phyloP scores from a whole-genome alignment of 2,888 invertebrate genomes.

The Drosophila atroscutellata region DNA sequence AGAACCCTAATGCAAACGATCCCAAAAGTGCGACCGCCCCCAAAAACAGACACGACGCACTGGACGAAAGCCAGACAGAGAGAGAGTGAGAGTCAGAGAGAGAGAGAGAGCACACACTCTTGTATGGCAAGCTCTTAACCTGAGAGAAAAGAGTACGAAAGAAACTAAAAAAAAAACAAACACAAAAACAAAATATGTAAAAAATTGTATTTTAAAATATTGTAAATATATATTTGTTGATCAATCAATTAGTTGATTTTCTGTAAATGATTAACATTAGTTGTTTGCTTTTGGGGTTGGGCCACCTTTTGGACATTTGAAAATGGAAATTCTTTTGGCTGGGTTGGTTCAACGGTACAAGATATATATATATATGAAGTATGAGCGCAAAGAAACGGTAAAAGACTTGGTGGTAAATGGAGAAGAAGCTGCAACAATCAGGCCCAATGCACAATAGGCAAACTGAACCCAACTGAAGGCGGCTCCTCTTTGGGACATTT shows the following conservation, averaged over 20 bases:
- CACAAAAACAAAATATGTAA: slow-evolving; percentile 38
- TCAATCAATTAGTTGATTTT: slow-evolving; percentile 47
- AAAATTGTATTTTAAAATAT: slow-evolving; percentile 45
- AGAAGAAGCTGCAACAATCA: slow-evolving; percentile 28
- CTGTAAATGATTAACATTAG: slow-evolving; percentile 59
- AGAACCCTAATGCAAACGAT: slow-evolving; percentile 28
- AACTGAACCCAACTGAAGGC: slow-evolving; percentile 30
- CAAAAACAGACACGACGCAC: slow-evolving; percentile 46
- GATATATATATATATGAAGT: slow-evolving; percentile 10
- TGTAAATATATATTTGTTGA: slow-evolving; percentile 44
- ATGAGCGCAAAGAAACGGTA: slow-evolving; percentile 55
- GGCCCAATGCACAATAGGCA: slow-evolving; percentile 13
- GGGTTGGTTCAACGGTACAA: slow-evolving; percentile 50
- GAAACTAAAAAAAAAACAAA: slow-evolving; percentile 67
- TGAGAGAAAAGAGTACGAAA: slow-evolving; percentile 77
- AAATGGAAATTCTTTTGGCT: slow-evolving; percentile 44
- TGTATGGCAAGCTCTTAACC: slow-evolving; percentile 57
- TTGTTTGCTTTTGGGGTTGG: slow-evolving; percentile 37
- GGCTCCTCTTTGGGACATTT: slow-evolving; percentile 17
- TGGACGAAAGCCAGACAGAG: slow-evolving; percentile 32
- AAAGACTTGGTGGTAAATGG: slow-evolving; percentile 41
- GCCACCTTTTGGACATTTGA: slow-evolving; percentile 52
- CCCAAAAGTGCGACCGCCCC: slow-evolving; percentile 42
- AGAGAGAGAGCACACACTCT: slow-evolving; percentile 46
- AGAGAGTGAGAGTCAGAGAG: background rate